Evolutionary conservation across 2,113 vertebrate genomes (phyloP), one percentile per base, ranked within the genome.

Genomic region (Anser cygnoides): DNA sequence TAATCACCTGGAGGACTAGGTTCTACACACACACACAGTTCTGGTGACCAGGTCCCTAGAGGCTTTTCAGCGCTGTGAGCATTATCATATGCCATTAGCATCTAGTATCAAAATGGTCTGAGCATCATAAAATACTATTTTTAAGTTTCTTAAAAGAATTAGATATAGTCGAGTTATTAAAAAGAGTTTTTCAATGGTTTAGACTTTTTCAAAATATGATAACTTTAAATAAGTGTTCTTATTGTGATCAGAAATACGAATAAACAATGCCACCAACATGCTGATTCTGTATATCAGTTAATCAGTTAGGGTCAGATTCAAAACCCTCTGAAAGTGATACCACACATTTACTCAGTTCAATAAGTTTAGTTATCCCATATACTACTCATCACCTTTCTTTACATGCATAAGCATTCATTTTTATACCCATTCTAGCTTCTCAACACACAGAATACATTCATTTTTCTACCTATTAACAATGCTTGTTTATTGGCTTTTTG

Each of bases 381-480:
- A 83, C 17, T 84, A 80, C 57, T 72, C 67, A 63, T 67, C 68
- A 54, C 8, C 37, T 91, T 93, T 84, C 55, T 91, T 92, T 68
- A 59, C 10, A 61, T 35, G 28, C 37, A 54, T 14, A 84, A 80
- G 28, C 33, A 52, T 90, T 88, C 16, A 14, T 59, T 84, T 93
- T 87, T 76, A 37, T 66, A 85, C 6, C 12, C 4, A 17, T 77
- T 37, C 37, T 70, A 76, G 7, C 67, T 87, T 77, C 55, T 70
- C 80, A 89, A 79, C 43, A 25, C 39, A 77, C 59, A 79, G 74
- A 92, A 93, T 90, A 77, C 25, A 93, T 89, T 80, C 80, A 63
- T 93, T 91, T 92, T 81, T 39, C 61, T 39, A 65, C 29, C 62
- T 61, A 89, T 84, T 88, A 94, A 44, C 41, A 72, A 46, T 52